These are phyloP conservation scores for Eupristina koningsbergeri DNA, from an alignment of 1,140 invertebrate genomes.

Conservation along the genomic window DNA sequence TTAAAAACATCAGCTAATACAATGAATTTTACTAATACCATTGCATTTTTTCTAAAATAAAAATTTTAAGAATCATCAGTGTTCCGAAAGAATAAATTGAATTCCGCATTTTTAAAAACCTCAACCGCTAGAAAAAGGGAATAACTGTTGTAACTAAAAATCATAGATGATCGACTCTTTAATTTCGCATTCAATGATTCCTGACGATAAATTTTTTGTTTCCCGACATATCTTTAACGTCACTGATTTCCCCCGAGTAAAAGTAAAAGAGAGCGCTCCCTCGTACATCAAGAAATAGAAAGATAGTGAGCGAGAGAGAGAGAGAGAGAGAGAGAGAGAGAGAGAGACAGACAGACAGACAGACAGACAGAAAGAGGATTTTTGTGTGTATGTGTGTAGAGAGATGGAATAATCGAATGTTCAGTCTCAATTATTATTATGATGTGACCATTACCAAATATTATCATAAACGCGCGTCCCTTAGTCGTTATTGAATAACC, in stretches of 20 bases:
- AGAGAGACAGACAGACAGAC: too few species aligned
- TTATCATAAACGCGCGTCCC: slow-evolving; percentile 13
- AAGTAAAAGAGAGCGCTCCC: slow-evolving; percentile 42
- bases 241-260: slow-evolving; percentile 45
- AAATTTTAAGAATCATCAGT: too few species aligned
- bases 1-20: too few species aligned
- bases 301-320: too few species aligned
- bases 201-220: slow-evolving; percentile 38
- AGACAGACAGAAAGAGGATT: too few species aligned
- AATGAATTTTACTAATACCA: background rate
- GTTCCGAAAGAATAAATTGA: too few species aligned
- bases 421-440: slow-evolving; percentile 52
- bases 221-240: slow-evolving; percentile 5
- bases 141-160: background rate
- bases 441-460: slow-evolving; percentile 68
- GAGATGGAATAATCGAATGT: background rate
- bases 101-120: too few species aligned
- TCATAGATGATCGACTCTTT: slow-evolving; percentile 17
- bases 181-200: slow-evolving; percentile 45
- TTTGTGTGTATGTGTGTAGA: too few species aligned
- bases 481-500: too few species aligned
- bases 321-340: too few species aligned
- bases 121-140: too few species aligned
- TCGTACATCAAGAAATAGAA: background rate
- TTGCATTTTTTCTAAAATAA: background rate